Evolutionary conservation across 2,113 vertebrate species (phyloP).

Genomic region (Struthidea cinerea): DNA sequence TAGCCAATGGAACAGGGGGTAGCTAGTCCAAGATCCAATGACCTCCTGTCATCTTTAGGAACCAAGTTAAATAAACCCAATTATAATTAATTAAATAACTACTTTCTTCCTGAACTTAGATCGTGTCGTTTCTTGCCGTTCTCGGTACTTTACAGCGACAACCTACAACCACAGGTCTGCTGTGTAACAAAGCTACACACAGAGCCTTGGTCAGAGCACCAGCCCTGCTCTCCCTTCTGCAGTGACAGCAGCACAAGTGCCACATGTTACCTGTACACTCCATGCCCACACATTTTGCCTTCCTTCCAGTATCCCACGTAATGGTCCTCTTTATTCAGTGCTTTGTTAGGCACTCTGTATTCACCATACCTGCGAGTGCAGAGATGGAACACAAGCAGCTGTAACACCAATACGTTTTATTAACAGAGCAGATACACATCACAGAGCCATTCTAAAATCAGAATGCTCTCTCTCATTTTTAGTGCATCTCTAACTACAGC

Average conservation of each 20-base stretch:
- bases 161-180: neutral
- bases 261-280: constrained; percentile 81
- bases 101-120: too few relatives aligned
- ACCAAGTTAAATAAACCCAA: too few relatives aligned
- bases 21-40: too few relatives aligned
- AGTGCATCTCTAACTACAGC: neutral
- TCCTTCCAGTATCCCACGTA: constrained; percentile 95
- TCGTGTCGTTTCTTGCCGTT: too few relatives aligned
- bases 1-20: too few relatives aligned
- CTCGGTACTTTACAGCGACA: too few relatives aligned
- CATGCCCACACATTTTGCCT: constrained; percentile 92
- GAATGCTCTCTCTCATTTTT: neutral
- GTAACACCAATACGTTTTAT: neutral
- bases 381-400: neutral
- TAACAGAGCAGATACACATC: neutral
- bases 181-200: neutral
- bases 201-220: neutral
- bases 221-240: neutral
- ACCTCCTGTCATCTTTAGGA: too few relatives aligned
- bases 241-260: neutral
- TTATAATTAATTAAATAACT: too few relatives aligned
- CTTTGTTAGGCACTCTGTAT: constrained; percentile 84
- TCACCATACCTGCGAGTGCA: constrained; percentile 83
- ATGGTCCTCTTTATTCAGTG: constrained; percentile 83
- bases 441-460: neutral